Evolutionary conservation across 2,113 vertebrate species (phyloP).

Genomic region (Dolichotis patagonum): DNA sequence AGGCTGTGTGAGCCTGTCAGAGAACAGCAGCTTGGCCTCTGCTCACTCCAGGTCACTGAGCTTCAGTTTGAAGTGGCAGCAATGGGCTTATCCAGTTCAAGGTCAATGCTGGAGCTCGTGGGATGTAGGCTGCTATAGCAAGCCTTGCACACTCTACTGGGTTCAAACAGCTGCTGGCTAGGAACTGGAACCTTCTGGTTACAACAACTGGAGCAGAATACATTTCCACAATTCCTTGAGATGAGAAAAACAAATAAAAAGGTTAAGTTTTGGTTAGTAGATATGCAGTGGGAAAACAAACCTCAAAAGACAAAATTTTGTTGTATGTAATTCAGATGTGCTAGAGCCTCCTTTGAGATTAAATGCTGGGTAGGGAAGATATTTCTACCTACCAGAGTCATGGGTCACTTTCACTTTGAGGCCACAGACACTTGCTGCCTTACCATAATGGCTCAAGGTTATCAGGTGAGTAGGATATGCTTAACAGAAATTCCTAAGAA

Average conservation of each 20-base stretch:
- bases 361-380: not conserved
- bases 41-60: conserved; percentile 61
- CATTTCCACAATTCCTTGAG: conserved; percentile 98
- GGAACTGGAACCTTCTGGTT: conserved; percentile 99
- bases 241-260: conserved; percentile 70
- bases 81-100: conserved; percentile 96
- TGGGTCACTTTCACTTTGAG: not conserved
- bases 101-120: conserved; percentile 87
- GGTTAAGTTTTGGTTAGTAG: conserved; percentile 27
- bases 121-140: conserved; percentile 95
- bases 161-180: conserved; percentile 98
- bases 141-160: conserved; percentile 95
- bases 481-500: conserved; percentile 38
- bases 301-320: not conserved
- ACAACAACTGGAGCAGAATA: conserved; percentile 98
- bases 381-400: not conserved
- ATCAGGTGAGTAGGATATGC: not conserved
- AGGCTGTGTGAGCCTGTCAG: conserved; percentile 17
- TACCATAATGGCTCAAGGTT: not conserved
- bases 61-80: conserved; percentile 94
- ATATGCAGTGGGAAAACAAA: not conserved
- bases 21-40: conserved; percentile 70
- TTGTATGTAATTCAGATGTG: not conserved
- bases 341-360: conserved; percentile 13
- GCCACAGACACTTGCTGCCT: not conserved